These are phyloP conservation scores for Hirundo rustica DNA, from an alignment of 2,797 vertebrate species.

Conservation along the genomic window DNA sequence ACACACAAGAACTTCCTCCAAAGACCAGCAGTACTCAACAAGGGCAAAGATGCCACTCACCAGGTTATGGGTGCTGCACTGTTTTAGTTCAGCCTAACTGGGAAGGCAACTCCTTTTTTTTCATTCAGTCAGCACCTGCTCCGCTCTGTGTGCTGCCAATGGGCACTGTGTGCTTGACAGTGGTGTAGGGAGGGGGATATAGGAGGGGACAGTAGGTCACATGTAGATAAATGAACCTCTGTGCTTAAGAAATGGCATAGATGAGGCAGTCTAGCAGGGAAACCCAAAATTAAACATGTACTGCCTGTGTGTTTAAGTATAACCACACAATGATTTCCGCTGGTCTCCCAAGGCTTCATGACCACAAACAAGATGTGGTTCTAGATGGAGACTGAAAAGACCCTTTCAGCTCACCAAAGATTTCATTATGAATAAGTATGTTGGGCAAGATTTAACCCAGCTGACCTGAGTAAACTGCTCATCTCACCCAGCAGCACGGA, in stretches of 20 bases:
- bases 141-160: not conserved
- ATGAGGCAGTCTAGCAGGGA: not conserved
- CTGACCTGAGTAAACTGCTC: not conserved
- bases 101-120: not conserved
- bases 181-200: not conserved
- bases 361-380: not conserved
- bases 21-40: not conserved
- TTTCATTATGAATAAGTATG: not conserved
- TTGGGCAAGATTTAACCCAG: not conserved
- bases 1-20: not conserved
- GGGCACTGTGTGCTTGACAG: not conserved
- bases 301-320: not conserved
- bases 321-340: not conserved
- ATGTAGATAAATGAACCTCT: not conserved
- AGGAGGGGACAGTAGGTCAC: fast-evolving
- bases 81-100: not conserved
- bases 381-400: not conserved
- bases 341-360: not conserved
- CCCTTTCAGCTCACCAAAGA: not conserved
- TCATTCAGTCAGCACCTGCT: not conserved
- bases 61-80: not conserved
- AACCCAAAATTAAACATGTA: not conserved
- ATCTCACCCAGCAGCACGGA: not conserved
- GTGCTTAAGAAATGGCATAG: not conserved
- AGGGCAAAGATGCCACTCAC: not conserved